Evolutionary conservation across 2,113 vertebrate genomes (phyloP).

Genomic region (Bubo bubo): DNA sequence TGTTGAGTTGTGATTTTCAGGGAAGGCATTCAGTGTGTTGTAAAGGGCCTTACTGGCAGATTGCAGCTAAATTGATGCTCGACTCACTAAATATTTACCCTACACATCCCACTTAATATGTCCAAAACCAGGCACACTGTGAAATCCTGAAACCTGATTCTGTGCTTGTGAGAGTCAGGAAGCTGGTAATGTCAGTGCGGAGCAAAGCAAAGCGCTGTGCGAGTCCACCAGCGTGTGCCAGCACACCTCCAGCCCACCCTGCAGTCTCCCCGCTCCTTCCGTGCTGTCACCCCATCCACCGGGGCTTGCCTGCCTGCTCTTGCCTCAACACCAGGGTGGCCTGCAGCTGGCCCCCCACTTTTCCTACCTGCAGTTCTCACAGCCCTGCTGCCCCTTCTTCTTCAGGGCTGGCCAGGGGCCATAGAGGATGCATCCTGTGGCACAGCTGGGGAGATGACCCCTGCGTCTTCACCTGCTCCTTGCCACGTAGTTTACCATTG

Average conservation of each 20-base stretch:
- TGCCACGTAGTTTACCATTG: not conserved
- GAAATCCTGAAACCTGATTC: constrained; percentile 63
- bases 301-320: not conserved
- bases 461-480: not conserved
- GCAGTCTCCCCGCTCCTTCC: fast-evolving
- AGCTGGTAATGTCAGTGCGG: not conserved
- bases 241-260: not conserved
- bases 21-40: constrained; percentile 51
- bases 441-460: not conserved
- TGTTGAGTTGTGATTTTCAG: constrained; percentile 58
- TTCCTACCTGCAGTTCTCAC: not conserved
- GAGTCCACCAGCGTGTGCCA: not conserved
- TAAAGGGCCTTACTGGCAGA: constrained; percentile 63
- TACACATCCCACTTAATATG: constrained; percentile 69
- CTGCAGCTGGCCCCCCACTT: fast-evolving
- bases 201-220: not conserved
- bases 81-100: constrained; percentile 67
- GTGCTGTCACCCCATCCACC: not conserved
- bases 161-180: constrained; percentile 32
- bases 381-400: not conserved
- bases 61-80: constrained; percentile 66
- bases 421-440: fast-evolving
- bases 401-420: not conserved
- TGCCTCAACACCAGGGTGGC: not conserved
- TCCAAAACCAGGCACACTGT: constrained; percentile 61